Evolutionary conservation across 2,797 vertebrate genomes (phyloP).

Genomic region (Dryobates pubescens): DNA sequence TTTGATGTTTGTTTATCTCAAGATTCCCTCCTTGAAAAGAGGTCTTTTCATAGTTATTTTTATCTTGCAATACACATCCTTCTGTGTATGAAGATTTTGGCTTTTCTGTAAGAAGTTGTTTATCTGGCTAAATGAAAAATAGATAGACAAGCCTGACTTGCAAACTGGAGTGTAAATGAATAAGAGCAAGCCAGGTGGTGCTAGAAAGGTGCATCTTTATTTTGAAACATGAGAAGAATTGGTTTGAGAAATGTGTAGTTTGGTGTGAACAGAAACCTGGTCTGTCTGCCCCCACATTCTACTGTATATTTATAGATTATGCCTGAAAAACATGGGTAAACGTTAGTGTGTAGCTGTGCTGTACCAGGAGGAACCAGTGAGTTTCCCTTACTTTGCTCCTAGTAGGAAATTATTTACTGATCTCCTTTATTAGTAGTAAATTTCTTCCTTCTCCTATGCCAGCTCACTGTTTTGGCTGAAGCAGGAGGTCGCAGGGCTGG

Average conservation of each 20-base stretch:
- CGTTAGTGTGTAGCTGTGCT: neutral
- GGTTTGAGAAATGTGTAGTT: neutral
- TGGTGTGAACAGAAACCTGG: conserved; percentile 7
- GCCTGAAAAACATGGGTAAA: neutral
- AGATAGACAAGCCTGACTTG: neutral
- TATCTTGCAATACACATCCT: neutral
- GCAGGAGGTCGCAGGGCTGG: neutral
- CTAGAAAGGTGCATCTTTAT: neutral
- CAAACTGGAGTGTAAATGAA: neutral
- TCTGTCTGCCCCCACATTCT: neutral
- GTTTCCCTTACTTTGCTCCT: neutral
- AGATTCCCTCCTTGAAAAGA: conserved; percentile 2
- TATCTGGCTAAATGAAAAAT: neutral
- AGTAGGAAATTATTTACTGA: conserved; percentile 2
- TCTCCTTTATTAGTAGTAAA: conserved; percentile 21
- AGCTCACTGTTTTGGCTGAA: neutral
- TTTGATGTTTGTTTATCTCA: conserved; percentile 32
- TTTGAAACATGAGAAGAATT: neutral
- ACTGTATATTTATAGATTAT: neutral
- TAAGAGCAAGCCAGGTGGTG: neutral
- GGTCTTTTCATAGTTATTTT: conserved; percentile 1
- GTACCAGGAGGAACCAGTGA: neutral
- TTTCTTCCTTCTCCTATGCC: neutral
- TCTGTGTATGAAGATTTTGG: neutral
- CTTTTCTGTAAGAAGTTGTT: neutral